Conservation (phyloP, 2,888 invertebrate genomes). For the Penaeus monodon region DNA sequence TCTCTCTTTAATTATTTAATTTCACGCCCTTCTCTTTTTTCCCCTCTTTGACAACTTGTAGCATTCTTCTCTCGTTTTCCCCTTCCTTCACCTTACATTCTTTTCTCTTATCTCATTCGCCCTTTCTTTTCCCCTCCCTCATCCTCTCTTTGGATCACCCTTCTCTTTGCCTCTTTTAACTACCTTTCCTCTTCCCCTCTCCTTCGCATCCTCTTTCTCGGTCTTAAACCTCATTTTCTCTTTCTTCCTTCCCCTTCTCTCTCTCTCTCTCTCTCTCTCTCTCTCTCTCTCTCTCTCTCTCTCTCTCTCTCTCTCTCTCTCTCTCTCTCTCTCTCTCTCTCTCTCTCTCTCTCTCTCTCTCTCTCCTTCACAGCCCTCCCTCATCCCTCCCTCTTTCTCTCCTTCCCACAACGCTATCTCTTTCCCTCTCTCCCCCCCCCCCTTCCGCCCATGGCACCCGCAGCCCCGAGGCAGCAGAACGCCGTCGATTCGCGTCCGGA, state of each 20-base stretch:
- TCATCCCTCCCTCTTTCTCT: not conserved
- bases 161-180: not conserved
- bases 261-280: not conserved
- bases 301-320: not conserved
- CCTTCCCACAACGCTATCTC: not conserved
- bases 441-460: no score
- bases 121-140: not conserved
- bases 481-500: constrained; percentile 13
- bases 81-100: not conserved
- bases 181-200: constrained; percentile 2
- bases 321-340: not conserved
- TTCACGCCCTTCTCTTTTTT: not conserved
- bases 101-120: no score
- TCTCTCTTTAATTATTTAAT: not conserved
- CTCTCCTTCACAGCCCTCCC: not conserved
- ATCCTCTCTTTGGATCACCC: not conserved
- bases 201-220: not conserved
- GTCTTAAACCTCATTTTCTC: not conserved
- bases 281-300: not conserved
- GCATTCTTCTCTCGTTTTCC: not conserved
- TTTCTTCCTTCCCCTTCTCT: not conserved
- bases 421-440: not conserved
- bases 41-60: not conserved
- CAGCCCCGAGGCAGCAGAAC: no score
- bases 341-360: not conserved